Evolutionary conservation across 2,113 vertebrate species (phyloP).

Genomic region (Pipra filicauda): DNA sequence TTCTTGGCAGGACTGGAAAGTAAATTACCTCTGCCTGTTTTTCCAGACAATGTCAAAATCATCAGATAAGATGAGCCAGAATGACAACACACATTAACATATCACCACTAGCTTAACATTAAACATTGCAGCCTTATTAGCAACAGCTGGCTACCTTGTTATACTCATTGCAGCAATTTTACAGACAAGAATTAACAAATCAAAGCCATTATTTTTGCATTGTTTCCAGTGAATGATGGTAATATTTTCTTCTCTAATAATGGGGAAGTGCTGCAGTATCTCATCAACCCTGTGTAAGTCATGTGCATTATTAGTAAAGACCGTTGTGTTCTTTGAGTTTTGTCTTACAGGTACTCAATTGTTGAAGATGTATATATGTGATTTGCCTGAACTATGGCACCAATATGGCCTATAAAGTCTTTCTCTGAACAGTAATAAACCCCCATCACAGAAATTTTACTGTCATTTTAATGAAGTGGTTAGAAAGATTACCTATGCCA

Average conservation of each 20-base stretch:
- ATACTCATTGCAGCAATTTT: not conserved
- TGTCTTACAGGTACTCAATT: not conserved
- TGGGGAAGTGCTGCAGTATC: not conserved
- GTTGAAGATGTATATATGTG: not conserved
- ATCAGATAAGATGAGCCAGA: not conserved
- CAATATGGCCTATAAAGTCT: not conserved
- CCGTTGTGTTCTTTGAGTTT: not conserved
- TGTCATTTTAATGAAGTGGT: not conserved
- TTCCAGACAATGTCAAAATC: conserved; percentile 1
- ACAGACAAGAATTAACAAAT: not conserved
- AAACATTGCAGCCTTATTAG: not conserved
- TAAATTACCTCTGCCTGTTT: not conserved
- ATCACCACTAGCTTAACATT: not conserved
- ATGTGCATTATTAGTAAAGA: not conserved
- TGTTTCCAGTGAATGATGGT: not conserved
- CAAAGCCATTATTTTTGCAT: not conserved
- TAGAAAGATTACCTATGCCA: not conserved
- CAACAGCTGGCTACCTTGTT: not conserved
- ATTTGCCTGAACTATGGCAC: not conserved
- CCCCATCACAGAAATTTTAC: not conserved
- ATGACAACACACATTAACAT: not conserved
- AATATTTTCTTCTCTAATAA: not conserved
- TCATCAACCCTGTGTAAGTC: not conserved
- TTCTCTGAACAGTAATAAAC: not conserved
- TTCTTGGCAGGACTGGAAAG: not conserved